Conservation (phyloP, 2,888 invertebrate species). For the Acanthoscelides obtectus region DNA sequence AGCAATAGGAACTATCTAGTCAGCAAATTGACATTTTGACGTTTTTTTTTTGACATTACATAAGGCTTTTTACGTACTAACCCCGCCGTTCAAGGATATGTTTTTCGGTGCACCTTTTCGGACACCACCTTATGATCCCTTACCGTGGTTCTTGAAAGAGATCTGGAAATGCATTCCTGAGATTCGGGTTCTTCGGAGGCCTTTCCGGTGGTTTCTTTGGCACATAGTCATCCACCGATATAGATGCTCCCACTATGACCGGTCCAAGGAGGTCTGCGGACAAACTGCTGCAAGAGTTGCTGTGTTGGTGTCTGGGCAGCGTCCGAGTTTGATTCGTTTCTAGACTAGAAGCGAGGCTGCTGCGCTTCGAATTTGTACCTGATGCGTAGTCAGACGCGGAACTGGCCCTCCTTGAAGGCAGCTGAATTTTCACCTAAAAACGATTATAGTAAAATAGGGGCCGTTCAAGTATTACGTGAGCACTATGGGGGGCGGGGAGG, state of each 20-base stretch:
- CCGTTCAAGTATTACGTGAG: too few species aligned
- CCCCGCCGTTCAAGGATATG: too few species aligned
- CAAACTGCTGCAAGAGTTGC: slow-evolving; percentile 57
- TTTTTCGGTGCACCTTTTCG: too few species aligned
- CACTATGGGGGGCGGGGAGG: too few species aligned
- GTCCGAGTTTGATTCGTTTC: slow-evolving; percentile 34
- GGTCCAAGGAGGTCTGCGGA: slow-evolving; percentile 57
- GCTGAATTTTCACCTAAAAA: slow-evolving; percentile 36
- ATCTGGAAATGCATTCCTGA: slow-evolving; percentile 50
- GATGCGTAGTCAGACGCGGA: slow-evolving; percentile 65
- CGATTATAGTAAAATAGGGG: too few species aligned
- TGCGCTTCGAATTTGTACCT: slow-evolving; percentile 47
- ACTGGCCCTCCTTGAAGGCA: slow-evolving; percentile 57
- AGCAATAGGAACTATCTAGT: too few species aligned
- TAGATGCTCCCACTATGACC: slow-evolving; percentile 58
- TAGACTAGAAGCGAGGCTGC: slow-evolving; percentile 40
- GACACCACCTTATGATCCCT: too few species aligned
- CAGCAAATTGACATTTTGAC: too few species aligned
- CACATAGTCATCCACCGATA: slow-evolving; percentile 64
- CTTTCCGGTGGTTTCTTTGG: slow-evolving; percentile 72
- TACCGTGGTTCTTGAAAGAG: slow-evolving; percentile 35
- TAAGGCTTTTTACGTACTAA: too few species aligned
- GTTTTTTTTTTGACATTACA: too few species aligned
- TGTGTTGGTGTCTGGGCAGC: slow-evolving; percentile 52
- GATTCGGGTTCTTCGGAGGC: slow-evolving; percentile 72